These are phyloP conservation scores for Haplochromis vanheusdeni DNA, from an alignment of 2,113 vertebrate species.

Conservation along the genomic window DNA sequence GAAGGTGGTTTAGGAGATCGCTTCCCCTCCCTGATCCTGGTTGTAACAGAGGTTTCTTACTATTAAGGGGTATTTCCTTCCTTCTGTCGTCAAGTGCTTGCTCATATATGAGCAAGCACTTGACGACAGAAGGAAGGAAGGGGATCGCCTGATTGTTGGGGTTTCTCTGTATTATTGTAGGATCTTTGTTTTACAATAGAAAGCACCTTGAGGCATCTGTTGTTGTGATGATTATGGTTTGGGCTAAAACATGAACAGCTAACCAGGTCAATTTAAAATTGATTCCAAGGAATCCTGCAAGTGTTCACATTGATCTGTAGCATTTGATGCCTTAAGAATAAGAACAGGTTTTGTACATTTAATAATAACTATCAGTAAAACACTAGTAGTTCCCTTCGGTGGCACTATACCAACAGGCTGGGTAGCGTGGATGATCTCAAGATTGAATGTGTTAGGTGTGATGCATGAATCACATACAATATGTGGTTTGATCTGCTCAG, in stretches of 20 bases:
- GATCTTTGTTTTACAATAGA: background rate
- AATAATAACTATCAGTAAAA: background rate
- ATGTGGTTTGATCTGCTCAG: background rate
- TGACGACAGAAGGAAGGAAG: no score
- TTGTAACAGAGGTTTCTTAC: background rate
- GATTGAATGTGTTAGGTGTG: background rate
- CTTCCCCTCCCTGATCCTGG: background rate
- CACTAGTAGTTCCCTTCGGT: background rate
- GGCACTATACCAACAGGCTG: background rate
- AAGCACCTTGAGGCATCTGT: background rate
- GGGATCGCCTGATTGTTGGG: background rate
- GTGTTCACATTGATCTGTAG: background rate
- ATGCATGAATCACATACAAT: background rate
- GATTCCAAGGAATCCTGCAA: background rate
- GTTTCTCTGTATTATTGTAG: background rate
- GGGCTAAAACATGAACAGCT: background rate
- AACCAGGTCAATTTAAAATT: background rate
- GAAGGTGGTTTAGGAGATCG: background rate
- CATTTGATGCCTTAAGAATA: background rate
- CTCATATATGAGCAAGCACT: no score
- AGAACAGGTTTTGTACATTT: background rate
- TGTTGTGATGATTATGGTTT: background rate
- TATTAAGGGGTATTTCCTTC: background rate
- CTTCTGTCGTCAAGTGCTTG: accelerated
- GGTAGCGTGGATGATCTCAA: background rate